Conservation (phyloP, 2,113 vertebrate species). For the cattle (Bos taurus) region ARS-UCD2.0 NC_037348.1:60215501-60216000, state of each 20-base stretch:
- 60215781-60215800: fast-evolving
- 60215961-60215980: neutral
- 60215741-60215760: neutral
- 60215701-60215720: neutral
- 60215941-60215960: neutral
- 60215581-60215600: neutral
- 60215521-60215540: neutral
- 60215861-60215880: neutral
- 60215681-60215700: neutral
- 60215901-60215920: neutral
- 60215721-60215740: neutral
- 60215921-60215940: neutral
- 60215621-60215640: neutral
- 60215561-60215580: neutral
- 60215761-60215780: fast-evolving
- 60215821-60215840: neutral
- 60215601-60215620: neutral
- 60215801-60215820: neutral
- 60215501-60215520: neutral
- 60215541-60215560: neutral
- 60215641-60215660: neutral
- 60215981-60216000: neutral
- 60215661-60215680: neutral
- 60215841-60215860: fast-evolving
- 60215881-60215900: neutral